These are phyloP conservation scores for Sylvilagus floridanus DNA, from an alignment of 2,797 vertebrate genomes.

Conservation along the genomic window DNA sequence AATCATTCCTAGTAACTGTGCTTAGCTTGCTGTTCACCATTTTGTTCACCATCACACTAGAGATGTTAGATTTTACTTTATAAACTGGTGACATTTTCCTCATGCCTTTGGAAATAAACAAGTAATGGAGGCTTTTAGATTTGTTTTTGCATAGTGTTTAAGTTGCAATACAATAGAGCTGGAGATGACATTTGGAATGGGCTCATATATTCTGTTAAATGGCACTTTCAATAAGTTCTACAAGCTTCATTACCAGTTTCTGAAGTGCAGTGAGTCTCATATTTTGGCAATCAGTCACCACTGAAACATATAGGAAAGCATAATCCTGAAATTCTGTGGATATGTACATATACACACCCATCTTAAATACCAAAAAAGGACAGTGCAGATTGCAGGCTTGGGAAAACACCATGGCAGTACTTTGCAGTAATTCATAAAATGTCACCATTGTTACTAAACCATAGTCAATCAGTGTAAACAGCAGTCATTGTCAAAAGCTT, in stretches of 20 bases:
- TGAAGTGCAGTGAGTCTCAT: slow-evolving; percentile 60
- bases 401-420: background rate
- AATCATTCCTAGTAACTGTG: slow-evolving; percentile 16
- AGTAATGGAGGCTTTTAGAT: slow-evolving; percentile 71
- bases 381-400: background rate
- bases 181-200: slow-evolving; percentile 75
- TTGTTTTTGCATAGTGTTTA: slow-evolving; percentile 74
- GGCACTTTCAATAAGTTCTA: slow-evolving; percentile 76
- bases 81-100: slow-evolving; percentile 68
- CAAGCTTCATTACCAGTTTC: slow-evolving; percentile 79
- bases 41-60: slow-evolving; percentile 25
- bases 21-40: slow-evolving; percentile 56
- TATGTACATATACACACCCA: slow-evolving; percentile 59
- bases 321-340: slow-evolving; percentile 66
- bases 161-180: slow-evolving; percentile 71
- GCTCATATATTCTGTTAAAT: slow-evolving; percentile 78
- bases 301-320: slow-evolving; percentile 79
- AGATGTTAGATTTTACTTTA: background rate
- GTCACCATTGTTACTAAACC: background rate
- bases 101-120: slow-evolving; percentile 78
- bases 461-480: background rate
- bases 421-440: slow-evolving; percentile 33
- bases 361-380: slow-evolving; percentile 72
- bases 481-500: background rate
- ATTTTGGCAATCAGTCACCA: slow-evolving; percentile 75